Conservation (phyloP, 2,113 vertebrate species). For the Corvus hawaiiensis region DNA sequence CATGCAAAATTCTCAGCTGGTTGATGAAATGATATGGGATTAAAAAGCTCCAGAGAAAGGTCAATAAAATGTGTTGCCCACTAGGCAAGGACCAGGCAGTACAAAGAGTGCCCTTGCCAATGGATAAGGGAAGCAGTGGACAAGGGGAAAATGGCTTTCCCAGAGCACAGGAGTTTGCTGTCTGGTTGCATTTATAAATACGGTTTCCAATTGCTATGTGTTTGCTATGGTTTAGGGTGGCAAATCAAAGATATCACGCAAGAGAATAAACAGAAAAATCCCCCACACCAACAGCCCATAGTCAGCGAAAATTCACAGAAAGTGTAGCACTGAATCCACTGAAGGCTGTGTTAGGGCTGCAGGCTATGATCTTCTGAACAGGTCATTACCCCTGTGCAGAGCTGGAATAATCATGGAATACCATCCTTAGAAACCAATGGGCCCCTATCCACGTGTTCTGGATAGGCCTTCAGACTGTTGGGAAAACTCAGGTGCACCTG, state of each 20-base stretch:
- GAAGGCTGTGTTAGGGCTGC: neutral
- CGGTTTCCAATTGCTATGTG: neutral
- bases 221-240: neutral
- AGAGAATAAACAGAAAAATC: neutral
- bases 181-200: neutral
- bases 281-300: neutral
- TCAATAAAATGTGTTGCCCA: neutral
- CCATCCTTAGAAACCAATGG: neutral
- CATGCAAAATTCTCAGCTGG: neutral
- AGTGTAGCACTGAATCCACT: neutral
- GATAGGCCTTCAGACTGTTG: neutral
- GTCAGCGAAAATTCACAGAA: neutral
- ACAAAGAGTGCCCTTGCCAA: neutral
- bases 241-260: neutral
- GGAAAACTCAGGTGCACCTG: neutral
- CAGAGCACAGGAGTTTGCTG: neutral
- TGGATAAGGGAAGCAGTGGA: neutral
- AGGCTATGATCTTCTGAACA: neutral
- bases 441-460: neutral
- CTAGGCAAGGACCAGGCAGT: neutral
- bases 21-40: neutral
- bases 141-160: neutral
- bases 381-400: neutral
- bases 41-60: neutral
- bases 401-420: neutral